phyloP scores from a whole-genome alignment of 1,140 invertebrate genomes.

The Mercenaria mercenaria region DNA sequence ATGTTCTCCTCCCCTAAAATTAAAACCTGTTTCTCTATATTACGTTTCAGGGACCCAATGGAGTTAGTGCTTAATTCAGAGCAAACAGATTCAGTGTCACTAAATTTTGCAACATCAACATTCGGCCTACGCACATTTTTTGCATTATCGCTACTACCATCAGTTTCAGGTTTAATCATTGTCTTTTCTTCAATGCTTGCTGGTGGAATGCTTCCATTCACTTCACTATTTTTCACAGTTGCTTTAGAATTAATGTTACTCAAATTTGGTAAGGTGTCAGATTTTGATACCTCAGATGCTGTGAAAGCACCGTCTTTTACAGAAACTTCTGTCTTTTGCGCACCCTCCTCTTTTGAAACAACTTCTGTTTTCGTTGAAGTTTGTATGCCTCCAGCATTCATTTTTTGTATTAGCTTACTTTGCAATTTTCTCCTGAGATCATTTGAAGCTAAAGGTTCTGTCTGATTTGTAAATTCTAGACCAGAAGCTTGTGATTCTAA shows the following conservation, averaged over 20 bases:
- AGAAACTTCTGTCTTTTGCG: not conserved
- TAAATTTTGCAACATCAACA: conserved; percentile 51
- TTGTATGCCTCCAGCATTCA: not conserved
- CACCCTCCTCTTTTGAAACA: not conserved
- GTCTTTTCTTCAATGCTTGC: not conserved
- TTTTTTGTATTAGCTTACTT: not conserved
- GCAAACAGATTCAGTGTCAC: conserved; percentile 63
- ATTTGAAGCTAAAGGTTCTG: conserved; percentile 30
- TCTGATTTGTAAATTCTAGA: not conserved
- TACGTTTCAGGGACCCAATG: conserved; percentile 61
- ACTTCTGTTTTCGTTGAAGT: too few species aligned
- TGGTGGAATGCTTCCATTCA: not conserved
- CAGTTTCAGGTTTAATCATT: not conserved
- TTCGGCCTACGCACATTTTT: not conserved
- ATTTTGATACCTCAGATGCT: not conserved
- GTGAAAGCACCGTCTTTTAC: not conserved
- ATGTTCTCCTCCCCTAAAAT: conserved; percentile 49
- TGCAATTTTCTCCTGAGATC: conserved; percentile 59
- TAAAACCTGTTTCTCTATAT: conserved; percentile 45
- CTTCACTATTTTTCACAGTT: not conserved
- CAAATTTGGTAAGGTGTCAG: not conserved
- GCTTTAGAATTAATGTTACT: not conserved
- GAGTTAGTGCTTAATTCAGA: conserved; percentile 52
- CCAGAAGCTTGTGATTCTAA: not conserved
- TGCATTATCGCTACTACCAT: not conserved